Base-by-base conservation (phyloP, 2,888 invertebrate genomes). In the Cheiracanthium punctorium region DNA sequence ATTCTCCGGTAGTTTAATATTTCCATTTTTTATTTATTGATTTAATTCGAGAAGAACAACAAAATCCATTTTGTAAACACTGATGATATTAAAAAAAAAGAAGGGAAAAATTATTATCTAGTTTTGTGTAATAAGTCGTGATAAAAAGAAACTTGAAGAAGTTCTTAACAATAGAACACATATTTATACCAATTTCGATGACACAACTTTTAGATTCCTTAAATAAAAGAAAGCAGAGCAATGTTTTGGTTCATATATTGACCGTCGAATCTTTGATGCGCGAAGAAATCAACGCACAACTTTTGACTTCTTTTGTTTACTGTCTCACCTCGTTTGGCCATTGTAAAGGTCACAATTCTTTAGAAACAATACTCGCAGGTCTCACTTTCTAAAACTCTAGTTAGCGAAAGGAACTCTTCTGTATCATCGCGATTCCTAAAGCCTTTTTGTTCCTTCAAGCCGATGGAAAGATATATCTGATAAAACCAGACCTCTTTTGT, bases 301-400 rank as follows among this genome's bases (percentile, higher is more conserved):
- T 64, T 48, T n/a, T 37, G 33, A 70, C 58, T 72, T 48, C 74
- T 75, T 69, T 72, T 84, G 72, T 58, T 71, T 76, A 64, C 71
- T 76, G 75, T 52, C 28, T 75, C 41, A 69, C 72, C 82, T 82
- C 82, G 64, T 75, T 69, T 74, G 70, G 71, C 41, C 69, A 71
- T 72, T 84, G 72, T 41, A 77, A 84, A 84, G 84, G 84, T 84
- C 77, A 79, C 77, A 77, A 67, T 41, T 76, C 71, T 65, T 32
- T 20, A 33, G 20, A 64, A 75, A 82, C 82, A 82, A 82, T 70
- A 75, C 64, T 17, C 33, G 17, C 33, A 12, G 37, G 64, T 52
- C 74, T 76, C 75, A 76, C 76, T 79, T 84, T 84, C 77, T 73
- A 84, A 79, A 79, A 79, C 48, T 73, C 79, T 58, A 84, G 73